Percentiles rank a stretch among this genome's conserved stretches.
These are phyloP conservation scores for Cataglyphis cursor DNA, from an alignment of 2,888 invertebrate species.

Conservation along the genomic window DNA sequence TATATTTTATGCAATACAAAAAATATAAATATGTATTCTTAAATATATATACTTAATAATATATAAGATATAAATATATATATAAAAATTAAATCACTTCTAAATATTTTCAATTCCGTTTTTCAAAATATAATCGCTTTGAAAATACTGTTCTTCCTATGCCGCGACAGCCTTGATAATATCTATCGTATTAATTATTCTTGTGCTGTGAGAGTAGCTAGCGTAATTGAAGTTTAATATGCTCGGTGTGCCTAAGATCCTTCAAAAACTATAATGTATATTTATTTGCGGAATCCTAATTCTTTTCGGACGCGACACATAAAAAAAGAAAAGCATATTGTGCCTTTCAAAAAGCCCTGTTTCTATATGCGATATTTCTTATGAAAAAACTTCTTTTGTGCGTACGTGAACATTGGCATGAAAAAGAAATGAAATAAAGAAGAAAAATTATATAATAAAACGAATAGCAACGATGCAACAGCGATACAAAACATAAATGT, in stretches of 20 bases:
- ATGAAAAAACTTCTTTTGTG: conserved; percentile 18
- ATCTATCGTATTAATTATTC: background rate
- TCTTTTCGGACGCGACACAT: background rate
- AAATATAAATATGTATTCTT: too few relatives aligned
- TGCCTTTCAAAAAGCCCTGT: background rate
- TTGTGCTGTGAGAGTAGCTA: background rate
- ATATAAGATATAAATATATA: too few relatives aligned
- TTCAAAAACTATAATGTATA: conserved; percentile 9
- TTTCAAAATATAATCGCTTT: background rate
- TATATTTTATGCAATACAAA: too few relatives aligned
- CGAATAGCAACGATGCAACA: conserved; percentile 45
- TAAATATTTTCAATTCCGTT: too few relatives aligned
- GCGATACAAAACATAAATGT: conserved; percentile 38
- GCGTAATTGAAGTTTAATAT: background rate
- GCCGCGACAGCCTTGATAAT: background rate
- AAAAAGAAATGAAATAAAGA: conserved; percentile 19
- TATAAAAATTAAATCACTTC: too few relatives aligned
- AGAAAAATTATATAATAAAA: conserved; percentile 21
- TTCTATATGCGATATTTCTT: background rate
- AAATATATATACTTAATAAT: too few relatives aligned
- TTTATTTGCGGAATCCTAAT: background rate
- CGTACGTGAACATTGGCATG: conserved; percentile 25
- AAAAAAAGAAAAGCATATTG: conserved; percentile 4
- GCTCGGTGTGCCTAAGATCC: background rate
- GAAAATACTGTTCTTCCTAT: background rate